phyloP scores from a whole-genome alignment of 2,113 vertebrate species.

The Dunckerocampus dactyliophorus region DNA sequence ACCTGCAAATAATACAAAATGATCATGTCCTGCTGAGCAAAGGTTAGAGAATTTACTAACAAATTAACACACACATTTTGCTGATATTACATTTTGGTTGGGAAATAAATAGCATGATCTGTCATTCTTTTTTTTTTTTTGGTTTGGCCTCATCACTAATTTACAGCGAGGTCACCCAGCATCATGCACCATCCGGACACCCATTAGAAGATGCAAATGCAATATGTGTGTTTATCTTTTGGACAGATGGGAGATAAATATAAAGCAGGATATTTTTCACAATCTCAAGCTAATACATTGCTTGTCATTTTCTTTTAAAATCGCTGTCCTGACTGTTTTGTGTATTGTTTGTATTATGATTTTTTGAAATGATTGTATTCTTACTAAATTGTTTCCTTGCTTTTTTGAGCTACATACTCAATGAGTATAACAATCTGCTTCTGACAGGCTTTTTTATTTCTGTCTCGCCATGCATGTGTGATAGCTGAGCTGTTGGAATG shows the following conservation, averaged over 20 bases:
- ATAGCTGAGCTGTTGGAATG: conserved; percentile 59
- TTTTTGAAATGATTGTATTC: not conserved
- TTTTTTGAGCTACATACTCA: conserved; percentile 1
- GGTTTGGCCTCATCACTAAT: conserved; percentile 14
- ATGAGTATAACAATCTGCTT: conserved; percentile 6
- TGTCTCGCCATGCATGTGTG: conserved; percentile 25
- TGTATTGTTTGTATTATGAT: not conserved
- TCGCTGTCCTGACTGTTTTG: not conserved
- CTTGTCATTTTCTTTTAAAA: conserved; percentile 1
- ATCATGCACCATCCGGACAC: conserved; percentile 31
- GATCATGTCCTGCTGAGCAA: not conserved
- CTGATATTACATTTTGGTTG: not conserved
- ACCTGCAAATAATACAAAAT: not conserved
- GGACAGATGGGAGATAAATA: conserved; percentile 18
- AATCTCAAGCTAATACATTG: not conserved
- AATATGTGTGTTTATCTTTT: conserved; percentile 18
- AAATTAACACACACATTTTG: not conserved
- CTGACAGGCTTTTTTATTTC: conserved; percentile 13
- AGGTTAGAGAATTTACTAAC: not conserved
- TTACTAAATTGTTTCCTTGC: conserved; percentile 1
- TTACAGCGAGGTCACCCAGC: conserved; percentile 29
- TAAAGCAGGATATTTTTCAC: conserved; percentile 6
- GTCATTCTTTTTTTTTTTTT: not conserved
- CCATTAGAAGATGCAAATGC: conserved; percentile 26
- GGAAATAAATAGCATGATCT: conserved; percentile 11